Percentiles rank a stretch among this genome's conserved stretches.
Conservation (phyloP, 2,888 invertebrate species). For the Caenorhabditis macrosperma region DNA sequence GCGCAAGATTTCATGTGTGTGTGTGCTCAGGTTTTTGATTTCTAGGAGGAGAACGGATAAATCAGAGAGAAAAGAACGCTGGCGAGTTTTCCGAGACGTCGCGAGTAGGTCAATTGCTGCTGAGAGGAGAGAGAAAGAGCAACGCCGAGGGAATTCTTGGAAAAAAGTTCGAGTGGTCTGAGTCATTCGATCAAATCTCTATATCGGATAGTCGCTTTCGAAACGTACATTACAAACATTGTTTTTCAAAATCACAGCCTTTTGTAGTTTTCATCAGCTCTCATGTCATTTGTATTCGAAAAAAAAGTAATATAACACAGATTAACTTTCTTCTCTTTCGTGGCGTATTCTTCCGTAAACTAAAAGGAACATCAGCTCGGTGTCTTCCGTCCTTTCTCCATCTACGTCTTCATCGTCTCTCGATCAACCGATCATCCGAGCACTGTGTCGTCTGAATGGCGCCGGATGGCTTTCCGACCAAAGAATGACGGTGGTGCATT, state of each 20-base stretch:
- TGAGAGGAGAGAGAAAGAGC: conserved; percentile 4
- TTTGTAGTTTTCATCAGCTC: no score
- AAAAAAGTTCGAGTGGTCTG: conserved; percentile 12
- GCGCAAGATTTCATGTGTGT: conserved; percentile 40
- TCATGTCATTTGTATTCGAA: no score
- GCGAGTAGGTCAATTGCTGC: conserved; percentile 26
- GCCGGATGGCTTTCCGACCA: conserved; percentile 39
- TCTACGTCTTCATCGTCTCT: not conserved
- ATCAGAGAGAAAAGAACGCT: not conserved
- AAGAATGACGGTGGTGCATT: conserved; percentile 34
- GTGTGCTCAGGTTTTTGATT: conserved; percentile 51
- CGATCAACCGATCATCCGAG: conserved; percentile 1
- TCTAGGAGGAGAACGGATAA: conserved; percentile 25
- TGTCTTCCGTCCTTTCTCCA: not conserved
- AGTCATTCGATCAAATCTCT: no score
- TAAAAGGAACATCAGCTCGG: not conserved
- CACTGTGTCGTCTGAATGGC: conserved; percentile 10
- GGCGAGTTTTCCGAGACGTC: no score
- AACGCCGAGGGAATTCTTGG: conserved; percentile 7
- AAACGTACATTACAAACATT: no score
- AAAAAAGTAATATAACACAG: no score
- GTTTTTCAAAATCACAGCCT: no score
- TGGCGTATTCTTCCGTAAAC: not conserved
- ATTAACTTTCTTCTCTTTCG: no score
- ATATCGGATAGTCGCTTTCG: no score